phyloP scores from a whole-genome alignment of 2,797 vertebrate genomes.

The Coregonus sp. region DNA sequence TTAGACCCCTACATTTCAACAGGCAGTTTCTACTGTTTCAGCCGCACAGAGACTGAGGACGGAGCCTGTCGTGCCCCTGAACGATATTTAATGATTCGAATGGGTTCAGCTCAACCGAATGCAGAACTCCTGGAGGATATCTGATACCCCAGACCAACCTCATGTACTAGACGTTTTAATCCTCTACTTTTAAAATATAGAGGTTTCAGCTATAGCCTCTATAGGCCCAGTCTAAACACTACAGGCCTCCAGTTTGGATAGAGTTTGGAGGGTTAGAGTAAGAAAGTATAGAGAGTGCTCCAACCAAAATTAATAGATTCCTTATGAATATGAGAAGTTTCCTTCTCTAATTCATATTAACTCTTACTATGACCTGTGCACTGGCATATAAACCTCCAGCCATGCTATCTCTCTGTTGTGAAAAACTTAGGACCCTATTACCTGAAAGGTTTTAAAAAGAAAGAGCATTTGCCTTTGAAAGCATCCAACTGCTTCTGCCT shows the following conservation, averaged over 20 bases:
- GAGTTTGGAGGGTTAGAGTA: not conserved
- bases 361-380: conserved; percentile 25
- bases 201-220: conserved; percentile 27
- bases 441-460: too few species aligned
- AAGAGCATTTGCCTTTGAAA: not conserved
- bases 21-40: conserved; percentile 82
- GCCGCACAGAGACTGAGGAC: conserved; percentile 70
- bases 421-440: too few species aligned
- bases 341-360: not conserved
- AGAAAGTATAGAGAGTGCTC: conserved; percentile 23
- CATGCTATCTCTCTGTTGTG: not conserved
- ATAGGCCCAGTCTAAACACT: not conserved
- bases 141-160: conserved; percentile 68
- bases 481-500: not conserved
- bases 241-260: not conserved
- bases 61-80: conserved; percentile 66
- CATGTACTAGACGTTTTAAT: conserved; percentile 42
- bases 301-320: too few species aligned
- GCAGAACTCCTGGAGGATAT: conserved; percentile 69
- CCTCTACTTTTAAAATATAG: not conserved
- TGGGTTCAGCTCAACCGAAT: conserved; percentile 73
- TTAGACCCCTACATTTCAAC: conserved; percentile 75
- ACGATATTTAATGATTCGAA: conserved; percentile 79
- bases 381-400: conserved; percentile 2
- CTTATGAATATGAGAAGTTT: too few species aligned